Percentiles rank a stretch among this genome's conserved stretches.
phyloP scores from a whole-genome alignment of 2,113 vertebrate genomes.

The Colaptes auratus region DNA sequence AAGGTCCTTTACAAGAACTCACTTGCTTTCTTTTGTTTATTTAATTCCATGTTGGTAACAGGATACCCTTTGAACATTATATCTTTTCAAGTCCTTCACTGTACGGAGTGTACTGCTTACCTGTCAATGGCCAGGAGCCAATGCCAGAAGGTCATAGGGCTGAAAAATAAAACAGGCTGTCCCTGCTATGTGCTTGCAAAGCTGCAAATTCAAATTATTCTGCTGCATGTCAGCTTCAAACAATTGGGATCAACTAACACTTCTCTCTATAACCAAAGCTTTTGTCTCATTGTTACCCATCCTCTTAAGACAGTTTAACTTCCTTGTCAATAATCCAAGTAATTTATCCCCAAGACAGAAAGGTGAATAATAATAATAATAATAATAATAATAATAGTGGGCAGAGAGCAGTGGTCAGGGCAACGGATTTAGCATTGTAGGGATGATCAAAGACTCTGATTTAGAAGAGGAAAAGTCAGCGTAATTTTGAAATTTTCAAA shows the following conservation, averaged over 20 bases:
- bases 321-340: background rate
- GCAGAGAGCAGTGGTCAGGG: background rate
- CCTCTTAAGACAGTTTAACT: background rate
- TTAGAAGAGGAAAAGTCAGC: background rate
- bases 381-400: background rate
- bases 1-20: background rate
- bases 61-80: background rate
- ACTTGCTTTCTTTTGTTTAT: background rate
- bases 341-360: background rate
- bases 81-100: background rate
- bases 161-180: background rate
- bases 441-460: background rate
- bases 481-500: background rate
- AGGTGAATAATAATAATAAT: background rate
- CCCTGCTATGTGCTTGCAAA: background rate
- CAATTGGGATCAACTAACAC: background rate
- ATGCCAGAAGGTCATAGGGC: background rate
- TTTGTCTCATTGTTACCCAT: background rate
- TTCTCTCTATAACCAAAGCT: background rate
- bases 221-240: background rate
- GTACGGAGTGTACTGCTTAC: background rate
- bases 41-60: background rate
- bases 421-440: background rate
- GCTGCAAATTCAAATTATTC: background rate
- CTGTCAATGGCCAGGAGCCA: background rate